Evolutionary conservation across 2,113 vertebrate genomes (phyloP).

Genomic region (Cottus gobio): DNA sequence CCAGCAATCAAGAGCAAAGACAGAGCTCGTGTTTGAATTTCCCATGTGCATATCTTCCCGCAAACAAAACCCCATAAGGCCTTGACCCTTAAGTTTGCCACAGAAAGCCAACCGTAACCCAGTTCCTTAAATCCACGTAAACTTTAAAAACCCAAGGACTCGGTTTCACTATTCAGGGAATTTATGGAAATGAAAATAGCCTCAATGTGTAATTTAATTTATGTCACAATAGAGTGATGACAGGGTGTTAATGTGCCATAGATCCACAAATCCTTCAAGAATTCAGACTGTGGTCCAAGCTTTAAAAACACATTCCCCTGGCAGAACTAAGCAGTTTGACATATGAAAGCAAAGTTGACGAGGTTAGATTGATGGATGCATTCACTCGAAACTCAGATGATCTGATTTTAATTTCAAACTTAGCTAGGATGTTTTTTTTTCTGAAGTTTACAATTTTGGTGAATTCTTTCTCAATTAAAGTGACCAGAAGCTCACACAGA

Average conservation of each 20-base stretch:
- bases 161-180: background rate
- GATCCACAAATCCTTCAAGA: slow-evolving; percentile 11
- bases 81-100: background rate
- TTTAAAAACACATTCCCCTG: slow-evolving; percentile 10
- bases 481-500: slow-evolving; percentile 25
- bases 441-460: slow-evolving; percentile 24
- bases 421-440: slow-evolving; percentile 25
- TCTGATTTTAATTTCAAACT: slow-evolving; percentile 48
- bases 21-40: background rate
- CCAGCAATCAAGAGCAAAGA: background rate
- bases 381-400: slow-evolving; percentile 41
- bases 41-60: background rate
- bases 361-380: slow-evolving; percentile 16
- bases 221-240: slow-evolving; percentile 15
- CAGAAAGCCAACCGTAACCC: background rate
- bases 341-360: slow-evolving; percentile 33
- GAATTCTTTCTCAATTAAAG: slow-evolving; percentile 14
- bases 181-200: background rate
- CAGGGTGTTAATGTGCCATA: slow-evolving; percentile 1
- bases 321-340: slow-evolving; percentile 37
- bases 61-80: background rate
- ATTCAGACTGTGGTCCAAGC: background rate
- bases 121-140: background rate
- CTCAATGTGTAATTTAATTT: background rate
- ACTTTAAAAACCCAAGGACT: background rate